Conservation (phyloP, 2,113 vertebrate species). For the Platycercus adscitus region DNA sequence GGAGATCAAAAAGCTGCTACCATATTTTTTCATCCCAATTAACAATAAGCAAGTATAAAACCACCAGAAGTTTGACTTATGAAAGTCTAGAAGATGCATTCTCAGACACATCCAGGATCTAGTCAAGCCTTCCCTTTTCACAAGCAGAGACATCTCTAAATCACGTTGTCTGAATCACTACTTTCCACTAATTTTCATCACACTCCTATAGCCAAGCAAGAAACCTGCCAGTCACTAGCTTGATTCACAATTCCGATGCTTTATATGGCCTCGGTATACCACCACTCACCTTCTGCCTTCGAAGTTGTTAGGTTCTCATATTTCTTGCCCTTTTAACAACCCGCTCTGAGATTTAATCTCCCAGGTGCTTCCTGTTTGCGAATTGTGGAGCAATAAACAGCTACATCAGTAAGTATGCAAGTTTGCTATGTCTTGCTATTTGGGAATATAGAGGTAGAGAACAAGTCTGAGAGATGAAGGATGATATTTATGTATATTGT, state of each 20-base stretch:
- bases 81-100: background rate
- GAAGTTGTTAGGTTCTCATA: background rate
- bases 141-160: background rate
- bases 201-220: background rate
- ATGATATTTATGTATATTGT: background rate
- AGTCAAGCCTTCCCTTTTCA: background rate
- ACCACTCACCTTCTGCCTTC: background rate
- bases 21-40: background rate
- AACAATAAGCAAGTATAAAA: background rate
- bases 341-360: conserved; percentile 39
- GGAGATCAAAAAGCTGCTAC: background rate
- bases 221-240: background rate
- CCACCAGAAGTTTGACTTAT: background rate
- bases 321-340: conserved; percentile 52
- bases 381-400: conserved; percentile 46
- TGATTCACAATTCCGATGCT: background rate
- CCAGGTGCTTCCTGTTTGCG: conserved; percentile 65
- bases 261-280: background rate
- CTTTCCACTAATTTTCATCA: background rate
- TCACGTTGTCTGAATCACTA: background rate
- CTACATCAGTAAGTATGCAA: background rate
- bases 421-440: background rate
- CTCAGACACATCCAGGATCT: background rate
- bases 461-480: background rate
- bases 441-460: background rate